These are phyloP conservation scores for Macrotis lagotis DNA, from an alignment of 2,113 vertebrate genomes.

Conservation along the genomic window DNA sequence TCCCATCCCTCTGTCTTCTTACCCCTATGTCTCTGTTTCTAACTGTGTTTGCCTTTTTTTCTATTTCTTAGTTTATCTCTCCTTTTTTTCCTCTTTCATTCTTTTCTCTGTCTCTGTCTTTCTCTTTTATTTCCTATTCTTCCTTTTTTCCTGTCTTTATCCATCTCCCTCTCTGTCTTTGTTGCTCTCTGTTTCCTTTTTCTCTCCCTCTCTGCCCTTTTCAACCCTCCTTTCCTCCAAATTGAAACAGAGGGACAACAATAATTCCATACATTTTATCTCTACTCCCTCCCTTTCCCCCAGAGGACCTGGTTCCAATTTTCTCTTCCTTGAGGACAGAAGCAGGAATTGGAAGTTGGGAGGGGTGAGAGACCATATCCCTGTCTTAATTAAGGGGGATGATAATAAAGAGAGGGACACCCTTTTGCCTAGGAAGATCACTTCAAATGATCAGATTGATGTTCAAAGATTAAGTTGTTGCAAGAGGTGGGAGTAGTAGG, in stretches of 20 bases:
- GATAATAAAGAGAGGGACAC: not conserved
- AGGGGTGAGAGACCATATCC: not conserved
- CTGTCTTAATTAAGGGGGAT: not conserved
- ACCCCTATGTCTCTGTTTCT: not conserved
- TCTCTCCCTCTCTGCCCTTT: not conserved
- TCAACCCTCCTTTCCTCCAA: not conserved
- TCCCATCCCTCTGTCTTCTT: not conserved
- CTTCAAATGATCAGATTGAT: not conserved
- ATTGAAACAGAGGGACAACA: not conserved
- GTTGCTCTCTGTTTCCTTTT: not conserved
- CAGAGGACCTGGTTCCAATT: not conserved
- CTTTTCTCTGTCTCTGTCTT: not conserved
- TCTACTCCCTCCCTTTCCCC: not conserved
- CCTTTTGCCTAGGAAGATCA: not conserved
- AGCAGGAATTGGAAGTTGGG: not conserved
- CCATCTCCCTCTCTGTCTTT: not conserved
- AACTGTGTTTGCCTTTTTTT: not conserved
- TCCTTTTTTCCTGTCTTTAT: not conserved
- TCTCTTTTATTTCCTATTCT: not conserved
- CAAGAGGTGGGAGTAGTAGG: not conserved
- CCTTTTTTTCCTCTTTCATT: no score
- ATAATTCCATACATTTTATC: not conserved
- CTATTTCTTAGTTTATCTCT: not conserved
- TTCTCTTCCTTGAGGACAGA: not conserved
- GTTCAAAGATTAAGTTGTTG: not conserved